Conservation (phyloP, 2,888 invertebrate species). For the Platycnemis pennipes region DNA sequence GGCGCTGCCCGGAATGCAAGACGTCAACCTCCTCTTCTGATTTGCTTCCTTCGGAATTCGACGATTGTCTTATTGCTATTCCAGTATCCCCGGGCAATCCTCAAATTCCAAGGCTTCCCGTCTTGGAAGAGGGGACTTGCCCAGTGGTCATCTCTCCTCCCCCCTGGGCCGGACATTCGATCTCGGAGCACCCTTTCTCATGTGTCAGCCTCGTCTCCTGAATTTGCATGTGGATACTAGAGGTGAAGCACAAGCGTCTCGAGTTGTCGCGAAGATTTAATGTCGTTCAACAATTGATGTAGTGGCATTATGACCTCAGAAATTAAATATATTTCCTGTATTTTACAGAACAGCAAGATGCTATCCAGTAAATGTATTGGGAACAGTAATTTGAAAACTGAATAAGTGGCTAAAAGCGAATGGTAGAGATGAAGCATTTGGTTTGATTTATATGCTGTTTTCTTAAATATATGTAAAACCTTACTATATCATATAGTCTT, state of each 20-base stretch:
- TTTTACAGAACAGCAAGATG: no score
- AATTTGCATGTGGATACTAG: background rate
- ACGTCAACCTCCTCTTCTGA: constrained; percentile 52
- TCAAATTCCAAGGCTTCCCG: constrained; percentile 45
- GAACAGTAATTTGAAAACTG: no score
- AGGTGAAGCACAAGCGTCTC: background rate
- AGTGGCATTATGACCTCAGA: no score
- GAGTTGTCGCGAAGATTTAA: background rate
- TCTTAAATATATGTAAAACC: no score
- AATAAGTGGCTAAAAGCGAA: no score
- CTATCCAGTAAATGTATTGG: no score
- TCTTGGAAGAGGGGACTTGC: background rate
- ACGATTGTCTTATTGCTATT: constrained; percentile 36
- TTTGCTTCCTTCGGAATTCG: constrained; percentile 52
- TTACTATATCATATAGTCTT: no score
- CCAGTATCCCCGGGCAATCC: background rate
- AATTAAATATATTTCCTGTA: no score
- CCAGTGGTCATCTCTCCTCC: constrained; percentile 5
- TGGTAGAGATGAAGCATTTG: no score
- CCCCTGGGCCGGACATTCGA: constrained; percentile 22
- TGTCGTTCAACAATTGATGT: background rate
- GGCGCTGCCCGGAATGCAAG: constrained; percentile 32
- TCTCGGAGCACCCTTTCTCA: background rate
- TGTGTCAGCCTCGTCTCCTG: background rate
- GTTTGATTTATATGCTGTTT: no score